Conservation (phyloP, 2,888 invertebrate species). For the Polydrusus pterygomalis region DNA sequence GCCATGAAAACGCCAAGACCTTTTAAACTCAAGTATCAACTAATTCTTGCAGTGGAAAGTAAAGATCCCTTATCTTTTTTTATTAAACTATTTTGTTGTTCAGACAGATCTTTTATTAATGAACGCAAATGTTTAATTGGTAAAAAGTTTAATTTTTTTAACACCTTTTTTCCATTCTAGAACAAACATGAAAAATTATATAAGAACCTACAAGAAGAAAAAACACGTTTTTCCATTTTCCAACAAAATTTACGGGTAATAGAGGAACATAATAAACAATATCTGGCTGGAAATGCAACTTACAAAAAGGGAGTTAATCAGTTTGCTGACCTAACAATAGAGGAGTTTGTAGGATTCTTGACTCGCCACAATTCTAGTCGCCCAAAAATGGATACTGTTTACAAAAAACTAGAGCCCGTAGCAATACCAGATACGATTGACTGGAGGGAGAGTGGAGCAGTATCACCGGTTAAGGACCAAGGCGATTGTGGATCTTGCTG, state of each 20-base stretch:
- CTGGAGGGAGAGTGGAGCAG: conserved; percentile 74
- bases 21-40: too few relatives aligned
- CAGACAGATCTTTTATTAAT: too few relatives aligned
- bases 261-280: conserved; percentile 57
- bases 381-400: background rate
- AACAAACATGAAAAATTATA: conserved; percentile 72
- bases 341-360: conserved; percentile 54
- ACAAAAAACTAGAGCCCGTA: background rate
- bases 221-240: conserved; percentile 52
- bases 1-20: too few relatives aligned
- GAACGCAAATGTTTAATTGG: too few relatives aligned
- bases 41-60: too few relatives aligned
- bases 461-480: conserved; percentile 75
- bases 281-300: conserved; percentile 47
- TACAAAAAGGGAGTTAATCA: conserved; percentile 55
- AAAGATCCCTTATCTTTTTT: too few relatives aligned
- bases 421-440: conserved; percentile 65
- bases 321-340: conserved; percentile 70
- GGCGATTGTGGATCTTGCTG: conserved; percentile 79
- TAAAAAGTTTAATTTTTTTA: too few relatives aligned
- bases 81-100: too few relatives aligned
- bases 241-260: conserved; percentile 55
- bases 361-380: conserved; percentile 15
- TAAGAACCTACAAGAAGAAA: conserved; percentile 47
- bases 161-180: background rate